Evolutionary conservation across 2,797 vertebrate genomes (phyloP), one percentile per base, ranked within the genome.

Genomic region (Rachycentron canadum): DNA sequence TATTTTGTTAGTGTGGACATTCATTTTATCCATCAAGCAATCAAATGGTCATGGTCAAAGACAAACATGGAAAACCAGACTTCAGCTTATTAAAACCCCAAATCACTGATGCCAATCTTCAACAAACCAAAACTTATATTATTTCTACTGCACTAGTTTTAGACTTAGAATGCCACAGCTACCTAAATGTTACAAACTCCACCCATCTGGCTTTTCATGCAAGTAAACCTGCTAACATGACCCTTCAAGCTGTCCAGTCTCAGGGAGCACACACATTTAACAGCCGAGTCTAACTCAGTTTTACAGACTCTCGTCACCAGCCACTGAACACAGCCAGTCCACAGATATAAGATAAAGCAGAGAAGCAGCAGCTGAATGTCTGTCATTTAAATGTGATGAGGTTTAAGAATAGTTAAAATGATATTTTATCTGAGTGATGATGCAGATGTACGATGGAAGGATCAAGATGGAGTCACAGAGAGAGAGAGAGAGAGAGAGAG

Each of bases 381-480:
- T 32, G 5, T 8, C 17, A 21, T 21, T 1, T 21, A 5, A n/a
- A 49, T 11, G n/a, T 26, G 5, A 59, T 3, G 10, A 21, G 34
- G 10, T 7, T 43, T 12, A n/a, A 57, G 32, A 60, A 25, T 40
- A 36, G 50, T 9, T 2, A 7, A 5, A 19, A 32, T 23, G 4
- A 47, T 38, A 32, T 50, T 26, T 69, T 1, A 16, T 55, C 14
- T 66, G 43, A 63, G 3, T n/a, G 28, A 62, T 30, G 34, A 21
- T 21, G 2, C 5, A 16, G 61, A 19, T 38, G 19, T 38, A 56
- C 0, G n/a, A 40, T 32, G 45, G 26, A 58, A 28, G 25, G 68
- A 69, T 23, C 23, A 69, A 80, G 71, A 76, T 57, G 63, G 66
- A 82, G 73, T 26, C 56, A 78, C 28, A 23, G 25, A 56, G 26